Evolutionary conservation across 2,113 vertebrate species (phyloP).

Genomic region (Hiodon tergisus): DNA sequence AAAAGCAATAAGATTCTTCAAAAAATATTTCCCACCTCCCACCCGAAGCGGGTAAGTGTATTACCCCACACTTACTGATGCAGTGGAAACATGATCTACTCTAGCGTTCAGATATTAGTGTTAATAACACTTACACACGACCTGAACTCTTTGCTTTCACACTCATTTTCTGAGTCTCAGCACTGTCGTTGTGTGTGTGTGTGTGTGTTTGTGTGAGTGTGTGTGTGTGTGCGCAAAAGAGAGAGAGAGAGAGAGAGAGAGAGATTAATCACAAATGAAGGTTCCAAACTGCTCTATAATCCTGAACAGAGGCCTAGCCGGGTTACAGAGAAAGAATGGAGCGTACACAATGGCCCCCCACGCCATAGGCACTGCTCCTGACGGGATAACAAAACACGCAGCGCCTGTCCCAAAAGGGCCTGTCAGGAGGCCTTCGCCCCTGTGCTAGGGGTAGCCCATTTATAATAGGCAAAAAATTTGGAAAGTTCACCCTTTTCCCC

Average conservation of each 20-base stretch:
- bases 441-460: conserved; percentile 38
- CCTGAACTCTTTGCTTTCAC: conserved; percentile 10
- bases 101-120: conserved; percentile 27
- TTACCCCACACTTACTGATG: conserved; percentile 32
- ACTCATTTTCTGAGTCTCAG: conserved; percentile 1
- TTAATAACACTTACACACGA: conserved; percentile 39
- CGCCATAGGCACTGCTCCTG: conserved; percentile 50
- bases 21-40: conserved; percentile 52
- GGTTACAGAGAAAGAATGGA: conserved; percentile 55
- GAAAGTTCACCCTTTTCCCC: conserved; percentile 5
- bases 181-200: conserved; percentile 21
- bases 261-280: conserved; percentile 58
- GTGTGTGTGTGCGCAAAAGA: conserved; percentile 8
- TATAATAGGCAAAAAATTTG: conserved; percentile 41
- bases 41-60: conserved; percentile 29
- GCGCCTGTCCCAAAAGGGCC: conserved; percentile 9
- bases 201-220: conserved; percentile 1
- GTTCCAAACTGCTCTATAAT: conserved; percentile 55
- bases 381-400: conserved; percentile 49
- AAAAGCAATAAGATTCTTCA: conserved; percentile 24
- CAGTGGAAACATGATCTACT: conserved; percentile 41
- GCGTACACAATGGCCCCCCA: conserved; percentile 57
- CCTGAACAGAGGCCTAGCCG: conserved; percentile 54
- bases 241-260: not conserved
- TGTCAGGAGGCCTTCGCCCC: conserved; percentile 26